phyloP scores from a whole-genome alignment of 2,797 vertebrate genomes.

The Simalia tracyae region DNA sequence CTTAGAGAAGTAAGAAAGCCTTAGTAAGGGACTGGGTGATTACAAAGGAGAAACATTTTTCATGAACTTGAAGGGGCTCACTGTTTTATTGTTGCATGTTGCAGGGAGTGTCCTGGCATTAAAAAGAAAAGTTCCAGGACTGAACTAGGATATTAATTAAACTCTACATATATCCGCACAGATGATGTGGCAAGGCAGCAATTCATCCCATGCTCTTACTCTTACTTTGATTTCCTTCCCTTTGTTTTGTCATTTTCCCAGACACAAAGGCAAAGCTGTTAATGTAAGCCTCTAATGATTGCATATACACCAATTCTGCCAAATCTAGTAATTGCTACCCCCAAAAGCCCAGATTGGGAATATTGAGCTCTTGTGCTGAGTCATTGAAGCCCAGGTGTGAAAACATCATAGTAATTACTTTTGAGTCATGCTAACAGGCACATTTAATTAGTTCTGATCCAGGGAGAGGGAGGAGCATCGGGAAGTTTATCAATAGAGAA shows the following conservation, averaged over 20 bases:
- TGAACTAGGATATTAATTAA: background rate
- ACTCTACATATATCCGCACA: background rate
- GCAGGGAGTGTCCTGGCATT: background rate
- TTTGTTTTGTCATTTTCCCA: slow-evolving; percentile 17
- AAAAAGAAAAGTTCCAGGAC: background rate
- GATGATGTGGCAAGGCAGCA: background rate
- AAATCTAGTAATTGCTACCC: background rate
- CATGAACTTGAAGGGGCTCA: background rate
- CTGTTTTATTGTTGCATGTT: background rate
- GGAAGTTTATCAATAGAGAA: background rate
- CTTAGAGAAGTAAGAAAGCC: background rate
- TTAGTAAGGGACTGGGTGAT: background rate
- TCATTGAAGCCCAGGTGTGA: slow-evolving; percentile 34
- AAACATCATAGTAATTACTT: slow-evolving; percentile 21
- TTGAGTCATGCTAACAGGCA: slow-evolving; percentile 15
- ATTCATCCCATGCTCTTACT: background rate
- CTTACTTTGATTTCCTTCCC: slow-evolving; percentile 30
- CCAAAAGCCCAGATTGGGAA: background rate
- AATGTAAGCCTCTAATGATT: background rate
- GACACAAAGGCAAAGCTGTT: slow-evolving; percentile 26
- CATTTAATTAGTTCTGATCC: background rate
- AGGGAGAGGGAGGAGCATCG: background rate
- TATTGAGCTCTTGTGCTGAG: slow-evolving; percentile 9
- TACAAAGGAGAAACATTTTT: background rate
- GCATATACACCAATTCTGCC: background rate